Percentiles rank a stretch among this genome's conserved stretches.
Evolutionary conservation across 2,797 vertebrate genomes (phyloP).

Genomic region (Eupleurogrammus muticus): DNA sequence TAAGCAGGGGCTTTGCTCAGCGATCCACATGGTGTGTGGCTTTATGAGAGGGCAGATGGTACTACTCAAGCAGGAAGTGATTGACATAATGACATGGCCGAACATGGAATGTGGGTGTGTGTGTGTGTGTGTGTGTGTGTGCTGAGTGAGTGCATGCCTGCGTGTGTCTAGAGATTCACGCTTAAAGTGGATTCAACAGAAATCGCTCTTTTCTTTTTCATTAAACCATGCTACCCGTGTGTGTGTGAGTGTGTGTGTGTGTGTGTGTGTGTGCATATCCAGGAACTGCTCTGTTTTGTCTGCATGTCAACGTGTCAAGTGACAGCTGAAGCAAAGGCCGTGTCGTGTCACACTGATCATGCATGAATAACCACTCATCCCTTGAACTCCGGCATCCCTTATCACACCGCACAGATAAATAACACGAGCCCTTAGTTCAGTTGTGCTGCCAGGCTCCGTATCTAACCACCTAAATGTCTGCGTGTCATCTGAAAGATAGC

Average conservation of each 20-base stretch:
- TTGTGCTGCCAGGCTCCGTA: not conserved
- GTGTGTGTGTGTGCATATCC: not conserved
- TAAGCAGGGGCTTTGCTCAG: conserved; percentile 76
- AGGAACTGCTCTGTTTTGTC: conserved; percentile 17
- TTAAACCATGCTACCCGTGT: conserved; percentile 5
- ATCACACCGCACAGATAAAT: not conserved
- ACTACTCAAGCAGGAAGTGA: conserved; percentile 85
- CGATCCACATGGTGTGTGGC: conserved; percentile 78
- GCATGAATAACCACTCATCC: conserved; percentile 6
- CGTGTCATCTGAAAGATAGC: conserved; percentile 41
- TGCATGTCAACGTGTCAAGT: conserved; percentile 1
- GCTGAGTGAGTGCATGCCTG: conserved; percentile 29
- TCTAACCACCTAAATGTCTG: conserved; percentile 16
- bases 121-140: conserved; percentile 53
- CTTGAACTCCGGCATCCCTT: conserved; percentile 9
- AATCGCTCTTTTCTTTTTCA: conserved; percentile 2
- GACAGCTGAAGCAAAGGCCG: conserved; percentile 13
- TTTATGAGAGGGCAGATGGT: conserved; percentile 89
- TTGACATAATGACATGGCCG: conserved; percentile 85
- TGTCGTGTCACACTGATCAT: not conserved
- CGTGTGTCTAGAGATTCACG: conserved; percentile 45
- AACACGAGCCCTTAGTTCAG: not conserved
- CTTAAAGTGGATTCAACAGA: conserved; percentile 43
- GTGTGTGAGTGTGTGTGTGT: not conserved
- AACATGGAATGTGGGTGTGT: conserved; percentile 62